These are phyloP conservation scores for Balaeniceps rex DNA, from an alignment of 2,113 vertebrate genomes.

Conservation along the genomic window DNA sequence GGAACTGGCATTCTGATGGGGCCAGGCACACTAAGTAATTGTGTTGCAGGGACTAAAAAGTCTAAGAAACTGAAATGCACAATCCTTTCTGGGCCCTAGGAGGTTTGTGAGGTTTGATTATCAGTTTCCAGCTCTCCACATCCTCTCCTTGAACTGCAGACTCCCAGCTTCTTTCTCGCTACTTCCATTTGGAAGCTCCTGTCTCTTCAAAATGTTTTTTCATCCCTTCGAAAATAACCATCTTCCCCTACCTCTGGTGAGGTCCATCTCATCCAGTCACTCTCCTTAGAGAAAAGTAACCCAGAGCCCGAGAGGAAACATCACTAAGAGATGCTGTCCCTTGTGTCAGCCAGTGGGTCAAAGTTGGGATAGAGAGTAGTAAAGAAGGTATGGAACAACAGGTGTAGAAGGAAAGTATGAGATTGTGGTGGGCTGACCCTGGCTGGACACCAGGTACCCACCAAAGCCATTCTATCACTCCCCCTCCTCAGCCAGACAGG, in stretches of 20 bases:
- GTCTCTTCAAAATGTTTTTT: background rate
- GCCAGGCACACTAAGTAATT: background rate
- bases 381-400: background rate
- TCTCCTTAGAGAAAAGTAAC: background rate
- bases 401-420: background rate
- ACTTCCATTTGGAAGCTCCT: background rate
- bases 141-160: background rate
- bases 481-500: background rate
- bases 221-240: background rate
- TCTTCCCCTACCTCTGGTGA: background rate
- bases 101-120: background rate
- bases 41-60: background rate
- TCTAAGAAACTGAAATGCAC: background rate
- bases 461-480: background rate
- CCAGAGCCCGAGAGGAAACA: background rate
- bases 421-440: background rate
- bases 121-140: background rate
- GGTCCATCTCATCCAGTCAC: background rate
- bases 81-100: background rate
- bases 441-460: background rate
- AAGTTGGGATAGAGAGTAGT: background rate
- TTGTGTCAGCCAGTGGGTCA: background rate
- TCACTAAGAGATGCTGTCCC: background rate
- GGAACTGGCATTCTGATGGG: background rate
- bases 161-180: background rate